A percentile compares a stretch with the other conserved stretches of the same genome.
These are phyloP conservation scores for Climacteris rufus DNA, from an alignment of 2,113 vertebrate species.

Conservation along the genomic window DNA sequence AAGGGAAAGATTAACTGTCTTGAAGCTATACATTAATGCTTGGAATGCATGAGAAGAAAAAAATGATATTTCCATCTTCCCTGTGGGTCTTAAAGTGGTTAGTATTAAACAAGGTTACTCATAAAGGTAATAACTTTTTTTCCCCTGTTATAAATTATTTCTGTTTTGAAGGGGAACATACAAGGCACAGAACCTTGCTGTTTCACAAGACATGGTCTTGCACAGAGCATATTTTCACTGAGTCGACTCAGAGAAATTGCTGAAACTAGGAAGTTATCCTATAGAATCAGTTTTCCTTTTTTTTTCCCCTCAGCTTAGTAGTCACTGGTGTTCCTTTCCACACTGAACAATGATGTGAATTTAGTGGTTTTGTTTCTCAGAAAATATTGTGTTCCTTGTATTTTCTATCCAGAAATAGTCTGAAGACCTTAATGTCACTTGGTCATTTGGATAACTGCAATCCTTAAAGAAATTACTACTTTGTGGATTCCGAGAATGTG, in stretches of 20 bases:
- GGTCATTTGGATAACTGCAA: background rate
- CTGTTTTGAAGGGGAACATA: background rate
- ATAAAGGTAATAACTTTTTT: background rate
- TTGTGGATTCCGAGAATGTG: background rate
- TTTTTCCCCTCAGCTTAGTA: rapidly evolving
- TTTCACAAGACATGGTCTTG: background rate
- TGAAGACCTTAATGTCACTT: background rate
- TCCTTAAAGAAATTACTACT: background rate
- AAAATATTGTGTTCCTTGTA: background rate
- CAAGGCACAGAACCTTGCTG: background rate
- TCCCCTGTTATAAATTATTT: background rate
- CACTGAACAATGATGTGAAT: background rate
- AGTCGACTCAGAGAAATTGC: background rate
- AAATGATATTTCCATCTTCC: background rate
- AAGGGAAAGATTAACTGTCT: slow-evolving; percentile 16
- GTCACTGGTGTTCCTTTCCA: background rate
- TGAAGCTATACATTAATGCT: background rate
- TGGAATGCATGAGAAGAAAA: background rate
- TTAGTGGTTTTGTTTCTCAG: background rate
- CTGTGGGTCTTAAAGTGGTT: background rate
- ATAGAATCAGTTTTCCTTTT: background rate
- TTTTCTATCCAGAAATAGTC: background rate
- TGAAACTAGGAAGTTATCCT: background rate
- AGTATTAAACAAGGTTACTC: background rate
- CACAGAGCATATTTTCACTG: background rate